Evolutionary conservation across 2,888 invertebrate genomes (phyloP), one percentile per base, ranked within the genome.

Genomic region (Archaeoteleia sp.): DNA sequence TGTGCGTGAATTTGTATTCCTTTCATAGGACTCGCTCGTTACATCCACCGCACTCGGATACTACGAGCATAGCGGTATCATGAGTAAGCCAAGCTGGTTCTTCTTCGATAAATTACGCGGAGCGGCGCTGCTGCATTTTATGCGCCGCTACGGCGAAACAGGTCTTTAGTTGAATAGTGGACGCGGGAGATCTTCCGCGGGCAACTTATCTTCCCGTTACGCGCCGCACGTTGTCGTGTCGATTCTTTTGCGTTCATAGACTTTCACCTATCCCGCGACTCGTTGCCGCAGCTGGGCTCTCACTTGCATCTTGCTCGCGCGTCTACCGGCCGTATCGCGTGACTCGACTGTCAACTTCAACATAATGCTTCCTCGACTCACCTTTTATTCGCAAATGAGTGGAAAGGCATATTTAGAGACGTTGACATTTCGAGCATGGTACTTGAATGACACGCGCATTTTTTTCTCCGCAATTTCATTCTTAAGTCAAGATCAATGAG

Each of bases 1-100:
- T 9, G 30, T 25, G 32, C 10, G 20, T 60, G 20, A 12, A 60
- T 43, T 60, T 9, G 29, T n/a, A 7, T 9, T 57, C 32, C 55
- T 42, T 60, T 43, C 42, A 40, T 37, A 14, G 49, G 12, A 34
- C 35, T 23, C 37, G 25, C 32, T 42, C 53, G 39, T 61, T 43
- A 43, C 25, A 35, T 29, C 9, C 39, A 49, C 49, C 49, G 46
- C 53, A 53, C 45, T 53, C 54, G 48, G 27, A 29, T 61, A 53
- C 46, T 46, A 45, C 46, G 29, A 20, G 35, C 25, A 71, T 82
- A 82, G 82, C 82, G 82, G 82, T 80, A 82, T 68, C 74, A 70
- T 80, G 82, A 79, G 82, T 82, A 79, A 82, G 77, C 76, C 73
- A 75, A 42, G 72, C 74, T 71, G 75, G 71, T 63, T 72, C 67